Evolutionary conservation across 2,888 invertebrate species (phyloP).

Genomic region (Leptodirus hochenwartii): DNA sequence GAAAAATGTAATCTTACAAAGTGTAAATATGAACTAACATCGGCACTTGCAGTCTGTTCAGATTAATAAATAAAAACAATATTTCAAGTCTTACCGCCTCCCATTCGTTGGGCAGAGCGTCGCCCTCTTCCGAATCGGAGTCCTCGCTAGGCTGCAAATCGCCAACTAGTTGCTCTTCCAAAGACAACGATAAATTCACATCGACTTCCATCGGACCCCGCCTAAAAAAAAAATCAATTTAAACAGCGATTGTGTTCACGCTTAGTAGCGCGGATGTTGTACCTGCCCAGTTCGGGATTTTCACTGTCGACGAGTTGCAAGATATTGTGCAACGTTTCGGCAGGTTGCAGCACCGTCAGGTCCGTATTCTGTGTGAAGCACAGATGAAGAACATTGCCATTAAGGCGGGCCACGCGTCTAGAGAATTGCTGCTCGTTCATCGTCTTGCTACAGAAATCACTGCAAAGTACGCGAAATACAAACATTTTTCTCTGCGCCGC

Average conservation of each 20-base stretch:
- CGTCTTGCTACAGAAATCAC: slow-evolving; percentile 64
- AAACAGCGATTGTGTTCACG: not conserved
- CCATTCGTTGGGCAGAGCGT: slow-evolving; percentile 63
- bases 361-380: slow-evolving; percentile 62
- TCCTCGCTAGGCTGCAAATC: slow-evolving; percentile 41
- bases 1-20: no score
- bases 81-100: slow-evolving; percentile 57
- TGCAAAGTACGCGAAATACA: slow-evolving; percentile 26
- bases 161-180: slow-evolving; percentile 42
- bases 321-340: slow-evolving; percentile 54
- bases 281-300: slow-evolving; percentile 57
- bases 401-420: slow-evolving; percentile 55
- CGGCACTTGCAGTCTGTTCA: no score
- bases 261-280: slow-evolving; percentile 10
- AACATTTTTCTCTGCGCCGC: no score
- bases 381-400: slow-evolving; percentile 61
- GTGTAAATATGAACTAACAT: no score
- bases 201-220: slow-evolving; percentile 44
- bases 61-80: no score
- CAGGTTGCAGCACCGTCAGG: slow-evolving; percentile 40
- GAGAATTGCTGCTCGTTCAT: slow-evolving; percentile 54
- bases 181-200: slow-evolving; percentile 32
- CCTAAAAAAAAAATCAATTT: slow-evolving; percentile 23
- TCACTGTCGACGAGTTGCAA: slow-evolving; percentile 47
- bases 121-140: slow-evolving; percentile 51